These are phyloP conservation scores for Rhombomys opimus DNA, from an alignment of 2,113 vertebrate genomes.

Conservation along the genomic window DNA sequence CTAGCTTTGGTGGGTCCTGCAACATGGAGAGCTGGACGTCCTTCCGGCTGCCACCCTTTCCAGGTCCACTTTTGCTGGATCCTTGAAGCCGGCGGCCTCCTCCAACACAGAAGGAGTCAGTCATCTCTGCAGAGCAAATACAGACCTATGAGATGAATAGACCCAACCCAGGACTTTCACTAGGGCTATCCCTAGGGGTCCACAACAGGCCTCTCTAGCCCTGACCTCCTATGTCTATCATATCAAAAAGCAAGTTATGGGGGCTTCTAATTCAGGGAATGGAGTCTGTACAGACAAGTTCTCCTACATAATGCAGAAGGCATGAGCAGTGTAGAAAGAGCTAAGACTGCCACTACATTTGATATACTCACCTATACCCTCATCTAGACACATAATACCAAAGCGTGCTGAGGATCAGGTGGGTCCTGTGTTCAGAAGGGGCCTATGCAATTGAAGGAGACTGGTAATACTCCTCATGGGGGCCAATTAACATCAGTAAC, in stretches of 20 bases:
- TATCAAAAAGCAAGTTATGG: background rate
- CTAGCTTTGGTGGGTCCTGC: constrained; percentile 89
- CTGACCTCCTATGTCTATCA: background rate
- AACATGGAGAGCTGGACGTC: constrained; percentile 87
- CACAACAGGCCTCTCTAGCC: no score
- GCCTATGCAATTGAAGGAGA: background rate
- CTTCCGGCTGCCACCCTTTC: constrained; percentile 88
- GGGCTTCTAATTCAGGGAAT: background rate
- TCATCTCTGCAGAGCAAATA: constrained; percentile 90
- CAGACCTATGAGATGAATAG: background rate
- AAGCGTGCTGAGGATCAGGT: rapidly evolving
- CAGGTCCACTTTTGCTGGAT: constrained; percentile 87
- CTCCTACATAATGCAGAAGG: background rate
- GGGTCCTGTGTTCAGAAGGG: background rate
- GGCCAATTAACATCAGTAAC: background rate
- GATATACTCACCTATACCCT: background rate
- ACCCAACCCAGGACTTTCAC: background rate
- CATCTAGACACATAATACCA: background rate
- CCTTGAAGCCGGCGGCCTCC: constrained; percentile 91
- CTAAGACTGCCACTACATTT: background rate
- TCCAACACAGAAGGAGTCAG: constrained; percentile 91
- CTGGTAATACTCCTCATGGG: background rate
- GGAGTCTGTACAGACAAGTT: background rate
- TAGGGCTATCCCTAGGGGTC: background rate
- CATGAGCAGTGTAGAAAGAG: background rate